Evolutionary conservation across 2,888 invertebrate genomes (phyloP).

Genomic region (Drosophila multiciliata): DNA sequence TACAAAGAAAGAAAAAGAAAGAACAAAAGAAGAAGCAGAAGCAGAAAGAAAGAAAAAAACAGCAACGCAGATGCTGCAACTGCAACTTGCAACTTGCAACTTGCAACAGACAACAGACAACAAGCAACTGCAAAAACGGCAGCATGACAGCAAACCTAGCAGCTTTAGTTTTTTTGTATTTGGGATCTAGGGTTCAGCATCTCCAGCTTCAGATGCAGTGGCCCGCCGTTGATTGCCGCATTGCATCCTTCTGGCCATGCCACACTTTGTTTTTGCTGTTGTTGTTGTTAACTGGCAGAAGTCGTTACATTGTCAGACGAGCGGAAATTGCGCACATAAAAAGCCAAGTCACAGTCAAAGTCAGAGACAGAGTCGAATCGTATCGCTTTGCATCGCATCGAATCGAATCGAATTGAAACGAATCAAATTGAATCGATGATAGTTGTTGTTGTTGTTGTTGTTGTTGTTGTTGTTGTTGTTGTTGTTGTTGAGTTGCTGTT

Average conservation of each 20-base stretch:
- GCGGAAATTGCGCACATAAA: conserved; percentile 75
- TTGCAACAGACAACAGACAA: conserved; percentile 8
- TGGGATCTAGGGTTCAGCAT: conserved; percentile 23
- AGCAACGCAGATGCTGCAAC: conserved; percentile 52
- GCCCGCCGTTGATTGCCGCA: conserved; percentile 28
- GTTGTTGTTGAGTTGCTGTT: conserved; percentile 4
- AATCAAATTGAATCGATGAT: conserved; percentile 29
- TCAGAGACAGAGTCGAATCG: conserved; percentile 31
- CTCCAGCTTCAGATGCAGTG: conserved; percentile 8
- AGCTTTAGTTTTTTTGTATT: conserved; percentile 10
- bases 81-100: conserved; percentile 20
- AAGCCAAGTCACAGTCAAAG: conserved; percentile 49
- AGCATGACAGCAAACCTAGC: conserved; percentile 5
- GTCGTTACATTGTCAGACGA: conserved; percentile 71
- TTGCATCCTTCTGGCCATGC: conserved; percentile 34
- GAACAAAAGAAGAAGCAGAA: conserved; percentile 8
- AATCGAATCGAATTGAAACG: conserved; percentile 28
- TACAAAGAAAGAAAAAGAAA: conserved; percentile 10
- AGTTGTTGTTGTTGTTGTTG: conserved; percentile 10
- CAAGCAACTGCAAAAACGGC: conserved; percentile 13
- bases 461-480: conserved; percentile 24
- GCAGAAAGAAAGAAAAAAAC: conserved; percentile 5
- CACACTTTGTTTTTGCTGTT: conserved; percentile 20
- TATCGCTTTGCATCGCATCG: conserved; percentile 34
- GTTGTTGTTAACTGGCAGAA: conserved; percentile 59